Base-by-base conservation (phyloP, 2,113 vertebrate species). In the Xenus cinereus region DNA sequence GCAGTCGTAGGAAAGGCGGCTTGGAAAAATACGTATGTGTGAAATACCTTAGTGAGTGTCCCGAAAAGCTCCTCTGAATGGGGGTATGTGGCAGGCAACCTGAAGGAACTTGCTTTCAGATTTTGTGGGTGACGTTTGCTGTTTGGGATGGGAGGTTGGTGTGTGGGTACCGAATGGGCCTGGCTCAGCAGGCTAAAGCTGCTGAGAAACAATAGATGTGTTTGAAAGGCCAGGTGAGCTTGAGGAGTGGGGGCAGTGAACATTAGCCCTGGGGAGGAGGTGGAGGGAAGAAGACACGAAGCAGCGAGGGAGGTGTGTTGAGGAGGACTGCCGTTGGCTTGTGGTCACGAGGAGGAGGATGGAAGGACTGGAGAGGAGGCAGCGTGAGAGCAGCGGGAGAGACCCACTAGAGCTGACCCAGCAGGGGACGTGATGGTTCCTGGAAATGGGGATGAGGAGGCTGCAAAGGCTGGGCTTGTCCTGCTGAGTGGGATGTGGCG, bases 401-500 rank as follows among this genome's bases (percentile, higher is more conserved):
- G 82, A 51, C 33, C 69, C 3, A 1, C 19, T 35, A 1, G 18
- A 85, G 14, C 33, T 53, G 45, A 32, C 59, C 67, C 20, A 28
- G 77, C 76, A n/a, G 0, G 3, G 28, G n/a, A 17, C 2, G 0
- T 41, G 32, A 7, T 1, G 6, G 53, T 35, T 45, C 10, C 67
- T 93, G 82, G 63, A 88, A 74, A 14, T 3, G 13, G 21, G 20
- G 14, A 26, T 0, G 6, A 66, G 32, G 62, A 66, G 35, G 20
- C 33, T 80, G 12, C 0, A 0, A 27, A 76, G 14, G 22, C 14
- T 57, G 50, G 8, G 8, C 23, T 88, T 1, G 3, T 73, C 43
- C 45, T 28, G 13, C 46, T 43, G 8, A 1, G 3, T 21, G 3
- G 68, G 20, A 12, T 50, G 74, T 2, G 3, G 20, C 37, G 20